phyloP scores from a whole-genome alignment of 2,113 vertebrate genomes.

The Chionomys nivalis region DNA sequence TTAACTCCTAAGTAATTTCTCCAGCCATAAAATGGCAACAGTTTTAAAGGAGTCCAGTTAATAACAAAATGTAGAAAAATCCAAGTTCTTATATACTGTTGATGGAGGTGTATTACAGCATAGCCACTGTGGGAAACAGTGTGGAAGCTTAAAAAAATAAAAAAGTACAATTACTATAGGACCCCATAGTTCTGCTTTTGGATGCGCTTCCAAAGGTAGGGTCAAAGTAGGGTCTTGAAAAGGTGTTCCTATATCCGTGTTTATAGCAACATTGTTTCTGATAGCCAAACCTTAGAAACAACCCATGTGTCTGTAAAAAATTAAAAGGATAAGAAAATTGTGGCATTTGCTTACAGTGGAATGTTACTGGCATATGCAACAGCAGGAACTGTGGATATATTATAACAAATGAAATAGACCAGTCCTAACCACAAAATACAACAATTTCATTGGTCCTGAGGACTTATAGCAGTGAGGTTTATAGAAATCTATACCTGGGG shows the following conservation, averaged over 20 bases:
- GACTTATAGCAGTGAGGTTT: not conserved
- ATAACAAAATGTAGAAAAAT: not conserved
- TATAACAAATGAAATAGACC: slow-evolving; percentile 13
- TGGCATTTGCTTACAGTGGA: not conserved
- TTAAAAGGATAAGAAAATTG: slow-evolving; percentile 4
- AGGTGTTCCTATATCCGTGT: not conserved
- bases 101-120: not conserved
- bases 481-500: not conserved
- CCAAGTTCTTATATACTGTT: not conserved
- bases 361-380: not conserved
- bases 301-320: not conserved
- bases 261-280: not conserved
- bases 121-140: not conserved
- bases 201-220: not conserved
- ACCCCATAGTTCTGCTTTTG: not conserved
- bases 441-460: not conserved
- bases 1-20: not conserved
- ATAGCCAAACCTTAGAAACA: not conserved
- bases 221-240: not conserved
- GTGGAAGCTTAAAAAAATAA: not conserved
- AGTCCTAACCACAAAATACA: not conserved
- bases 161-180: not conserved
- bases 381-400: not conserved
- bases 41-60: not conserved
- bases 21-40: not conserved